Evolutionary conservation across 2,113 vertebrate genomes (phyloP).

Genomic region (Desmodus rotundus): DNA sequence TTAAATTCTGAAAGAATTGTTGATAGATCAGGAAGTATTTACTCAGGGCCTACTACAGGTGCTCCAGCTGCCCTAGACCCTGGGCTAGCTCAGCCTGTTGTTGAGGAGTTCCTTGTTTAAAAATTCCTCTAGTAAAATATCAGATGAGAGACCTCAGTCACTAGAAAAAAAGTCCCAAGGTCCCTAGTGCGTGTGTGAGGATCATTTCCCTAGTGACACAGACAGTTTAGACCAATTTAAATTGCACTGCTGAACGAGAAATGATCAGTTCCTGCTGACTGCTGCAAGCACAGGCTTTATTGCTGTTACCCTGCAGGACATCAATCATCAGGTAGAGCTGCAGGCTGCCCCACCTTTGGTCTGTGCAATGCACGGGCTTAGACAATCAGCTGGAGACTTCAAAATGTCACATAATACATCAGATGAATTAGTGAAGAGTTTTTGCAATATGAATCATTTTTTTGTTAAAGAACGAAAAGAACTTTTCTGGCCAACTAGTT

Average conservation of each 20-base stretch:
- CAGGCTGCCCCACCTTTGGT: not conserved
- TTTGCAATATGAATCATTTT: not conserved
- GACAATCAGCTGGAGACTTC: not conserved
- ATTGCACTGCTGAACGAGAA: not conserved
- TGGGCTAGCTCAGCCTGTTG: not conserved
- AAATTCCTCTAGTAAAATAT: not conserved
- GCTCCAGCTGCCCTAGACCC: not conserved
- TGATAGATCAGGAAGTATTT: not conserved
- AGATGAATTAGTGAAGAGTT: not conserved
- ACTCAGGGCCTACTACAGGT: not conserved
- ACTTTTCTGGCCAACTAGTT: not conserved
- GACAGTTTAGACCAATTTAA: not conserved
- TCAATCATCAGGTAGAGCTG: not conserved
- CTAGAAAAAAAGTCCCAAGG: not conserved
- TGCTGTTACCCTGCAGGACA: not conserved
- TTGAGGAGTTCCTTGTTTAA: not conserved
- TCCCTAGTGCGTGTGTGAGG: not conserved
- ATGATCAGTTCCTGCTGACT: not conserved
- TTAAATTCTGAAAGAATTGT: not conserved
- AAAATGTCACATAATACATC: not conserved
- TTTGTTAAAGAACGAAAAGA: not conserved
- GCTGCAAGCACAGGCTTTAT: not conserved
- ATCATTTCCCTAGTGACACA: not conserved
- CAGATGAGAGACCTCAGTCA: not conserved
- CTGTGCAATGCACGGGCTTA: not conserved